Base-by-base conservation (phyloP, 2,888 invertebrate genomes). In the Cryptus armator region DNA sequence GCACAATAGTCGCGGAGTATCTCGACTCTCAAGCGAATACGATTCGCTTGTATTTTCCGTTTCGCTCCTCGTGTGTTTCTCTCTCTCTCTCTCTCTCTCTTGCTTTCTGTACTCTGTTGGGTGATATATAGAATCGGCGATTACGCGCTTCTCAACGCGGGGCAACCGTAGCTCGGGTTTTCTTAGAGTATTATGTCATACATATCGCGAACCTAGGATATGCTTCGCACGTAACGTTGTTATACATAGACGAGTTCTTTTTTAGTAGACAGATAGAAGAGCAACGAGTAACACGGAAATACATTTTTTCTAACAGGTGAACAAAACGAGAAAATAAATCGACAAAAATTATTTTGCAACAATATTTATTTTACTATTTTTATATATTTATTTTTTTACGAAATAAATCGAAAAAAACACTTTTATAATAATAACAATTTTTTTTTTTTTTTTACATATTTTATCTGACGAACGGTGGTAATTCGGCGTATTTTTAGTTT, bases 121-220 rank as follows among this genome's bases (percentile, higher is more conserved):
- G 24, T 62, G 59, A 29, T 37, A 14, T 66, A 43, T 67, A 51
- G 64, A 76, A 43, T 76, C 66, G 76, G 19, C 76, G 76, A 76
- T 76, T 76, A 67, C 76, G 76, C 75, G 64, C 32, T 59, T 43
- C 71, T 56, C 43, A 10, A 16, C 44, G 16, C 6, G 24, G 14
- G 29, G 68, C 32, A 14, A 14, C 44, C 10, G 53, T 32, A 5
- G 67, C 67, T 67, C 46, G 67, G 59, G n/a, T 37, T 43, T 68
- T 77, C 77, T 77, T 56, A 9, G 46, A 56, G 44, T 19, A 78
- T 78, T 78, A 78, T 78, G 68, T 70, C 77, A 78, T 78, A 59
- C 68, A 29, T 44, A 70, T 48, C 64, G 75, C 64, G 75, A 37
- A 75, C 62, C 46, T 44, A 75, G 37, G 64, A 44, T 75, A 32